These are phyloP conservation scores for Lottia gigantea DNA, from an alignment of 2,888 invertebrate species.

Conservation along the genomic window DNA sequence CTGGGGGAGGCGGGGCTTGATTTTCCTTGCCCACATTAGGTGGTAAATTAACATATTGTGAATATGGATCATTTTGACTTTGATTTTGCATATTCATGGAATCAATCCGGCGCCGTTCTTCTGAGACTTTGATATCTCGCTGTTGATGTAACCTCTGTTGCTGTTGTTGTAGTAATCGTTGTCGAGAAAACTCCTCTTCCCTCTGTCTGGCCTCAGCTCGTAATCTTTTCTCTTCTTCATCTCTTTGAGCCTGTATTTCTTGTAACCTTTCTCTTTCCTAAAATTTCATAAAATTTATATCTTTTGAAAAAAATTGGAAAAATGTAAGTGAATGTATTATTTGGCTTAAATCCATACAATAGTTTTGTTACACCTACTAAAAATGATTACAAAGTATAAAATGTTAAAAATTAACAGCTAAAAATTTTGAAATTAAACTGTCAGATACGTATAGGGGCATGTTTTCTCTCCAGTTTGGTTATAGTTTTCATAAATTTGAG, in stretches of 20 bases:
- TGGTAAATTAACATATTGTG: conserved; percentile 52
- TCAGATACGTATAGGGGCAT: no score
- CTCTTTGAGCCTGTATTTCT: conserved; percentile 67
- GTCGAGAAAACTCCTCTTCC: conserved; percentile 58
- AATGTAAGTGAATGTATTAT: no score
- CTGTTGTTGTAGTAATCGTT: conserved; percentile 44
- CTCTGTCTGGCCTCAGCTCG: conserved; percentile 69
- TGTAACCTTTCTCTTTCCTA: conserved; percentile 60
- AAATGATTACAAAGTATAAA: no score
- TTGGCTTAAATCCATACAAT: no score
- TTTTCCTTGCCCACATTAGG: conserved; percentile 31
- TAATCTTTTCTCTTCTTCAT: conserved; percentile 69
- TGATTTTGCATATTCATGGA: conserved; percentile 32
- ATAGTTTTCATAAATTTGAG: no score
- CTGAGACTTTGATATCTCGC: conserved; percentile 47
- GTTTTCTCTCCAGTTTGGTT: no score
- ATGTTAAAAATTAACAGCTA: no score
- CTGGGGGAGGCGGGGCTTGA: conserved; percentile 76
- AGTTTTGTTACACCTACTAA: no score
- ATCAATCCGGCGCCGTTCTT: conserved; percentile 50
- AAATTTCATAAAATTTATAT: conserved; percentile 7
- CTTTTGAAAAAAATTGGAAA: no score
- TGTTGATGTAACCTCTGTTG: conserved; percentile 48
- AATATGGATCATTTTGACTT: conserved; percentile 27
- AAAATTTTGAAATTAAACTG: no score